phyloP scores from a whole-genome alignment of 2,797 vertebrate species.

The Catamblyrhynchus diadema region DNA sequence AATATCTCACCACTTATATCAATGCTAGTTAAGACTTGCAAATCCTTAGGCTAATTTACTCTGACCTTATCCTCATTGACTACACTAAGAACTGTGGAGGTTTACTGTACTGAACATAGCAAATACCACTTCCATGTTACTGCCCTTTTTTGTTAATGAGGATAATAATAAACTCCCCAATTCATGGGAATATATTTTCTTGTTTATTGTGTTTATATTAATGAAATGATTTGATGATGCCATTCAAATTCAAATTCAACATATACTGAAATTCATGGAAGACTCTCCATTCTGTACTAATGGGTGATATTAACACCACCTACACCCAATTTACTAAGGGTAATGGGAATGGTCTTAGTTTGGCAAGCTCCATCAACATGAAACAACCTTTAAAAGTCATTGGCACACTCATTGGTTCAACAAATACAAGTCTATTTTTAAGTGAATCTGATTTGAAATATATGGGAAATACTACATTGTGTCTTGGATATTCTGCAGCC shows the following conservation, averaged over 20 bases:
- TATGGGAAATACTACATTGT: background rate
- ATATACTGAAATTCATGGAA: background rate
- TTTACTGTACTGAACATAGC: background rate
- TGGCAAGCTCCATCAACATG: background rate
- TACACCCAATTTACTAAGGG: background rate
- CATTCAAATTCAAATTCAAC: background rate
- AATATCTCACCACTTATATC: background rate
- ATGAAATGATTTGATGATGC: background rate
- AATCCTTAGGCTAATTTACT: constrained; percentile 1
- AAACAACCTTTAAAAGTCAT: background rate
- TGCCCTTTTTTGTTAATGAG: background rate
- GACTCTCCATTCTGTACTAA: background rate
- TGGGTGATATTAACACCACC: background rate
- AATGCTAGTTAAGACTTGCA: background rate
- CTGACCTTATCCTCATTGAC: background rate
- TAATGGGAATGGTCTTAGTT: background rate
- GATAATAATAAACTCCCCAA: background rate
- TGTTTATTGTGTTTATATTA: background rate
- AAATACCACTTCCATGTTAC: background rate
- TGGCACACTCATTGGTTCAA: background rate
- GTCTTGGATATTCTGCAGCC: background rate
- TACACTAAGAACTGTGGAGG: background rate
- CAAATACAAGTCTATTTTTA: background rate
- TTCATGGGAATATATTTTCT: background rate
- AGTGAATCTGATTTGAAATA: background rate